phyloP scores from a whole-genome alignment of 2,888 invertebrate species.

The Patella ulyssiponensis region DNA sequence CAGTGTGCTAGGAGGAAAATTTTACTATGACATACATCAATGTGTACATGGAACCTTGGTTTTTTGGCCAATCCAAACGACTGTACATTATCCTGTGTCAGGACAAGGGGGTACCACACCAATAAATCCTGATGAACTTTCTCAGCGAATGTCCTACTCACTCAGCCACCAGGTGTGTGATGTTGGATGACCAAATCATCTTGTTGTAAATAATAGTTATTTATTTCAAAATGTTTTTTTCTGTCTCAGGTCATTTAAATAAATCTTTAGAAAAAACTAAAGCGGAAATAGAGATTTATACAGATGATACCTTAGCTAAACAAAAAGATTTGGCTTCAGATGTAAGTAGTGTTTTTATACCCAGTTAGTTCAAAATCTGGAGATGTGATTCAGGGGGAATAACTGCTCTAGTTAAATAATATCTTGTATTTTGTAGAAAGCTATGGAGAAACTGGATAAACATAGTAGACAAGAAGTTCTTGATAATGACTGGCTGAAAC shows the following conservation, averaged over 20 bases:
- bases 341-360: conserved; percentile 42
- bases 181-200: too few species aligned
- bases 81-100: too few species aligned
- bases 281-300: conserved; percentile 57
- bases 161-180: too few species aligned
- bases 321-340: conserved; percentile 69
- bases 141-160: too few species aligned
- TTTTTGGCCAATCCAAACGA: too few species aligned
- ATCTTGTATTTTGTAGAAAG: conserved; percentile 60
- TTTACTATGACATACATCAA: too few species aligned
- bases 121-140: too few species aligned
- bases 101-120: too few species aligned
- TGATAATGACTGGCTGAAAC: conserved; percentile 70
- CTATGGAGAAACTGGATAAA: conserved; percentile 69
- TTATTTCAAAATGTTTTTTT: neutral
- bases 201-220: neutral
- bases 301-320: conserved; percentile 61
- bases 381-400: neutral
- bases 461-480: conserved; percentile 69
- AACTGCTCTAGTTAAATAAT: neutral
- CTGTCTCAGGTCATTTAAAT: conserved; percentile 58
- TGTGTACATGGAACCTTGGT: too few species aligned
- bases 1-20: too few species aligned
- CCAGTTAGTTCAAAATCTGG: neutral
- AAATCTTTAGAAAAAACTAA: conserved; percentile 54